A percentile compares a stretch with the other conserved stretches of the same genome.
Evolutionary conservation across 2,113 vertebrate genomes (phyloP).

Genomic region (Pachycephala philippinensis): DNA sequence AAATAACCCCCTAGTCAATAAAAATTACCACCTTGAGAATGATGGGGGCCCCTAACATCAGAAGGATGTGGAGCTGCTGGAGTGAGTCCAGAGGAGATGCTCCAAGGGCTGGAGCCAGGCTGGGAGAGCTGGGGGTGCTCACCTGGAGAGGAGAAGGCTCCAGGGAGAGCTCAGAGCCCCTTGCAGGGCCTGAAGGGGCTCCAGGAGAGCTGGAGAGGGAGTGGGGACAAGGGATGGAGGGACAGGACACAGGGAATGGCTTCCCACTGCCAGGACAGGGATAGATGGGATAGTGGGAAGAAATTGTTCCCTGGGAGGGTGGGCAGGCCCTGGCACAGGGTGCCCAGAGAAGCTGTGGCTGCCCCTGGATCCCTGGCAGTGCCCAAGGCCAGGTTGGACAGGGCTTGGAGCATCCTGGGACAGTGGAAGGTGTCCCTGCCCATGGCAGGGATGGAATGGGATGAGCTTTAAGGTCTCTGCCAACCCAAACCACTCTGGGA

Average conservation of each 20-base stretch:
- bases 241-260: neutral
- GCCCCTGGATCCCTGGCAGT: neutral
- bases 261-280: neutral
- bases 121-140: neutral
- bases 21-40: neutral
- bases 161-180: neutral
- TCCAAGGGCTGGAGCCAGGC: neutral
- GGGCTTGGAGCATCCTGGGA: fast-evolving
- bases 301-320: fast-evolving
- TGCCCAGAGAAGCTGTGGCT: neutral
- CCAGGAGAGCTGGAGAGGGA: neutral
- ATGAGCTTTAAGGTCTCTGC: neutral
- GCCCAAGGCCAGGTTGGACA: fast-evolving
- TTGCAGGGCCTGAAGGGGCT: fast-evolving
- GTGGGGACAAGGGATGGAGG: too few species aligned
- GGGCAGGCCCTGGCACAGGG: neutral
- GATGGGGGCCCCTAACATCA: neutral
- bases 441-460: neutral
- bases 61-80: neutral
- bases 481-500: too few species aligned
- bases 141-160: neutral
- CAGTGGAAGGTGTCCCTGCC: neutral
- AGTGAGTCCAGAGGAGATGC: neutral
- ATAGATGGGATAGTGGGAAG: fast-evolving
- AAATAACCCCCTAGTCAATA: neutral